Evolutionary conservation across 2,113 vertebrate species (phyloP).

Genomic region (Regulus satrapa): DNA sequence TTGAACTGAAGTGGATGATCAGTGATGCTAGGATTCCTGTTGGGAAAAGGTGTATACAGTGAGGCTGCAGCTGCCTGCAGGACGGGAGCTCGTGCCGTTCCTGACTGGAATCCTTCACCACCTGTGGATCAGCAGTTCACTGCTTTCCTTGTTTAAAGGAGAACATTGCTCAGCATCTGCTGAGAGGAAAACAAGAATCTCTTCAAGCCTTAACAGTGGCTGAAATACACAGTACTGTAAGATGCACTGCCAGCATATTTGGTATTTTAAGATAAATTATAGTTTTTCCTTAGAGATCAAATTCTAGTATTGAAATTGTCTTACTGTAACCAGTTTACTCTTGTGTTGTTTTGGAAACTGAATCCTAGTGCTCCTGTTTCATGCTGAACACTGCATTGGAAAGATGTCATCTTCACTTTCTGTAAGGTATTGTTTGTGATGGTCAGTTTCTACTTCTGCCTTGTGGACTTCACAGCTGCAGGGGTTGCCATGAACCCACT

Average conservation of each 20-base stretch:
- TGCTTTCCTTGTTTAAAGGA: neutral
- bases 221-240: constrained; percentile 55
- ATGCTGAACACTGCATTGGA: neutral
- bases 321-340: neutral
- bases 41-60: neutral
- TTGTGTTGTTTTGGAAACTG: neutral
- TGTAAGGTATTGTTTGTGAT: neutral
- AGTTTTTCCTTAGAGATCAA: constrained; percentile 43
- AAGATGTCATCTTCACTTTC: neutral
- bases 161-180: neutral
- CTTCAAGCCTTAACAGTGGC: constrained; percentile 65
- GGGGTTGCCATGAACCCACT: neutral
- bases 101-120: neutral
- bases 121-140: neutral
- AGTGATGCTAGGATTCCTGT: neutral
- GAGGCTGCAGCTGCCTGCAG: constrained; percentile 27
- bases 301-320: constrained; percentile 32
- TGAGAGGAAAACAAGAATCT: neutral
- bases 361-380: neutral
- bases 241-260: constrained; percentile 65
- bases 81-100: neutral
- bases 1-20: neutral
- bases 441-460: neutral
- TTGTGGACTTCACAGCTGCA: neutral
- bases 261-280: constrained; percentile 25